These are phyloP conservation scores for Oxyura jamaicensis DNA, from an alignment of 2,113 vertebrate genomes.

Conservation along the genomic window DNA sequence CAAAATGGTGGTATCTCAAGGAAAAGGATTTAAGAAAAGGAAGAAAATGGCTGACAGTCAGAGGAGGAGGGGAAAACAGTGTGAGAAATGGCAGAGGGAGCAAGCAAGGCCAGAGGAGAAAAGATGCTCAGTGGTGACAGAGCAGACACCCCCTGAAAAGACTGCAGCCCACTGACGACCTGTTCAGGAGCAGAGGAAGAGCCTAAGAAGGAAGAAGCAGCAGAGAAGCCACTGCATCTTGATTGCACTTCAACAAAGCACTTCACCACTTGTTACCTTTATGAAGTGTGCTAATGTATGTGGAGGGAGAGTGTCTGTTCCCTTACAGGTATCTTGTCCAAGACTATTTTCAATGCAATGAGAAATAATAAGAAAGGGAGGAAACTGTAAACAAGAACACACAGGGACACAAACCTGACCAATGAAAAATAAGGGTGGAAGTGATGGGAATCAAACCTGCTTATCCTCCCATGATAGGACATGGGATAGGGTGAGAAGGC, in stretches of 20 bases:
- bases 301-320: background rate
- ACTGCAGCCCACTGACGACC: background rate
- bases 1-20: background rate
- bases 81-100: background rate
- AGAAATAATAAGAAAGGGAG: background rate
- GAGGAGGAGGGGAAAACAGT: background rate
- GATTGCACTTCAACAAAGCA: background rate
- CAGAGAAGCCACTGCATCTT: background rate
- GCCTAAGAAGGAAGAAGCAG: accelerated
- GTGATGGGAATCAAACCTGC: background rate
- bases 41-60: background rate
- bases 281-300: background rate
- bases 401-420: background rate
- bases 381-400: background rate
- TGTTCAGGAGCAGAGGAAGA: background rate
- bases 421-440: background rate
- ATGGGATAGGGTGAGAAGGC: background rate
- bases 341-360: background rate
- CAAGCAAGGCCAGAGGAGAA: background rate
- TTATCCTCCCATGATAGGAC: background rate
- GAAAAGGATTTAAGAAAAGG: background rate
- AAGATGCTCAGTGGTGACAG: too few relatives aligned
- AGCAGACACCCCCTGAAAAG: background rate
- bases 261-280: accelerated
- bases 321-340: background rate